A percentile compares a stretch with the other conserved stretches of the same genome.
phyloP scores from a whole-genome alignment of 1,140 invertebrate species.

The Thereuonema tuberculata region DNA sequence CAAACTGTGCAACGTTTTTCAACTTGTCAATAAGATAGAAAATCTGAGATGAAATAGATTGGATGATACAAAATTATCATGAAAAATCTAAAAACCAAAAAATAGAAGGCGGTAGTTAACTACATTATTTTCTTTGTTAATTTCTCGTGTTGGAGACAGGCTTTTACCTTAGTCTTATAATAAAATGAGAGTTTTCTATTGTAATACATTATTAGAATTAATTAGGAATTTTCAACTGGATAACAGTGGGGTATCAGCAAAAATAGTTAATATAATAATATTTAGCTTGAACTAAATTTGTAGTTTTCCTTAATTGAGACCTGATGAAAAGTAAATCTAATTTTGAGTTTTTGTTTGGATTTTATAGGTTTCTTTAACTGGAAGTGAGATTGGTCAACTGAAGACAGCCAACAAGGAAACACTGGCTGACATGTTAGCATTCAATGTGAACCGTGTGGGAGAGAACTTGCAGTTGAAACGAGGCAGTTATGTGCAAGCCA shows the following conservation, averaged over 20 bases:
- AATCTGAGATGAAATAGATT: not conserved
- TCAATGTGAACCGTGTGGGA: slow-evolving; percentile 68
- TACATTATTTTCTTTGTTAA: no score
- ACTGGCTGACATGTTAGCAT: slow-evolving; percentile 60
- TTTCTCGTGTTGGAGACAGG: no score
- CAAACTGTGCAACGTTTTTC: no score
- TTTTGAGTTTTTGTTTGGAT: not conserved
- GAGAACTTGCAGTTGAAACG: slow-evolving; percentile 74
- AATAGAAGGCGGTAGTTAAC: no score
- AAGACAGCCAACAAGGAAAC: slow-evolving; percentile 35
- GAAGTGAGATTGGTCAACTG: slow-evolving; percentile 10
- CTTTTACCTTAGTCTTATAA: no score
- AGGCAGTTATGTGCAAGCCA: slow-evolving; percentile 38
- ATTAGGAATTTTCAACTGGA: no score
- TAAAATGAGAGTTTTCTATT: no score
- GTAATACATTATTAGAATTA: no score
- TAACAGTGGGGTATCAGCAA: not conserved
- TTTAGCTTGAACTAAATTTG: not conserved
- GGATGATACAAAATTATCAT: no score
- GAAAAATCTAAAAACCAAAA: no score
- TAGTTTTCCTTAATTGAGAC: not conserved
- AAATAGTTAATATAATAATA: not conserved
- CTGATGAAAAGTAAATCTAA: not conserved
- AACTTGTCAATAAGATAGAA: no score
- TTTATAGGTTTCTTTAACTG: not conserved